Base-by-base conservation (phyloP, 2,113 vertebrate genomes). In the Melospiza georgiana region DNA sequence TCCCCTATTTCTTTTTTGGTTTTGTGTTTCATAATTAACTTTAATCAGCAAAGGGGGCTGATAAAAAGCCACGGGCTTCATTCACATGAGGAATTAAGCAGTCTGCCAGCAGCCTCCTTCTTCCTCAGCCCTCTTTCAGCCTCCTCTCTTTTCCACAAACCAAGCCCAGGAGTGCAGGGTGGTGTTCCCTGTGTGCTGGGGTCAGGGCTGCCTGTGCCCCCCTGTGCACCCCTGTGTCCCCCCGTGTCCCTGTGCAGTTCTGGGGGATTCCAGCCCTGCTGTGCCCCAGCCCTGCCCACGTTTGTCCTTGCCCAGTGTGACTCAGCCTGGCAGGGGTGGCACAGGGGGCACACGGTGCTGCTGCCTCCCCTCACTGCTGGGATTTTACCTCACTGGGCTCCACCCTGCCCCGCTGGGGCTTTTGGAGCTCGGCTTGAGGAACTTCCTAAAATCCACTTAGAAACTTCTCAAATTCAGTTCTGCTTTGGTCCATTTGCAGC, bases 131-230 rank as follows among this genome's bases (percentile, higher is more conserved):
- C 10, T 21, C 25, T 20, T n/a, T 52, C 31, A 7, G 21, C 16
- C 31, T 63, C 28, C 18, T 78, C 48, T 20, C 52, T 21, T n/a
- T 52, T 13, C 16, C 13, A 46, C 19, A 14, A 5, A 11, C 2
- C 44, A 5, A 83, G 33, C 5, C 68, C 76, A 41, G 15, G 11
- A 28, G 1, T 3, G 48, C 61, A 14, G 0, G 0, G 31, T 25
- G 35, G 61, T 7, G 20, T 27, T 87, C 67, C 57, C 82, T 84
- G 51, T 33, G 76, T 46, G 76, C 8, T 16, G 83, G 54, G 49
- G 0, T 43, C 48, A 11, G 59, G 39, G 39, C 33, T 77, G 6
- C 30, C 2, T 4, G 15, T 54, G 15, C 18, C 52, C 28, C 30
- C 21, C 16, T 3, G 0, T 12, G 23, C 48, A 80, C 81, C 83